A percentile compares a stretch with the other conserved stretches of the same genome.
phyloP scores from a whole-genome alignment of 2,797 vertebrate genomes.

The Oreortyx pictus region DNA sequence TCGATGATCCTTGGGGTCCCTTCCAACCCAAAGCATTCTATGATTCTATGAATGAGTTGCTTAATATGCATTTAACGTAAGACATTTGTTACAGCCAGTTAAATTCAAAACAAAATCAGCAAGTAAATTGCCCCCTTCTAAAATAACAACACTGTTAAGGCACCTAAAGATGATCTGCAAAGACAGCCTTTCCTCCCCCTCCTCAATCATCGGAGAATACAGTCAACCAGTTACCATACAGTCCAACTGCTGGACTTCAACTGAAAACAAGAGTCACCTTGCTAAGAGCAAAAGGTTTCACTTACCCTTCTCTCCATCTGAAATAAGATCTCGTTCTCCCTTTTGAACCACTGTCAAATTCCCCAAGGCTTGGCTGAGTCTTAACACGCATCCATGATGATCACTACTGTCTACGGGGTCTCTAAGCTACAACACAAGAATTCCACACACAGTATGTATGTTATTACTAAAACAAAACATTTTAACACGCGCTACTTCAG shows the following conservation, averaged over 20 bases:
- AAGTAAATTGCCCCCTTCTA: neutral
- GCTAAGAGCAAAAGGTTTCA: slow-evolving; percentile 27
- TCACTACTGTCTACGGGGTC: slow-evolving; percentile 85
- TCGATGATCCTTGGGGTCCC: too few species aligned
- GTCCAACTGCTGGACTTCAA: neutral
- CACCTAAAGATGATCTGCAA: neutral
- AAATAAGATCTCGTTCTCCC: slow-evolving; percentile 93
- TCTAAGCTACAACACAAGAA: slow-evolving; percentile 82
- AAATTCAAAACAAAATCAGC: neutral
- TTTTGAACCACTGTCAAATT: slow-evolving; percentile 95
- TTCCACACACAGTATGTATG: slow-evolving; percentile 41
- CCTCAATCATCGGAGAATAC: neutral
- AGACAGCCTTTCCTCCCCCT: neutral
- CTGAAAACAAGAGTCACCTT: neutral
- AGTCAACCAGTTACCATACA: neutral
- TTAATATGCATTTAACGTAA: neutral
- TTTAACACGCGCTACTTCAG: neutral
- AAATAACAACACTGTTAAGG: neutral
- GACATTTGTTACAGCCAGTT: neutral
- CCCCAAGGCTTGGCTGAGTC: slow-evolving; percentile 93
- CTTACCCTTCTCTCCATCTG: slow-evolving; percentile 92
- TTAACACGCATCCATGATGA: slow-evolving; percentile 84
- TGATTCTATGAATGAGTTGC: neutral
- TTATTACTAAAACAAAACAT: slow-evolving; percentile 20
- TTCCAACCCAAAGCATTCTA: too few species aligned